These are phyloP conservation scores for Formica exsecta DNA, from an alignment of 1,140 invertebrate species.

Conservation along the genomic window DNA sequence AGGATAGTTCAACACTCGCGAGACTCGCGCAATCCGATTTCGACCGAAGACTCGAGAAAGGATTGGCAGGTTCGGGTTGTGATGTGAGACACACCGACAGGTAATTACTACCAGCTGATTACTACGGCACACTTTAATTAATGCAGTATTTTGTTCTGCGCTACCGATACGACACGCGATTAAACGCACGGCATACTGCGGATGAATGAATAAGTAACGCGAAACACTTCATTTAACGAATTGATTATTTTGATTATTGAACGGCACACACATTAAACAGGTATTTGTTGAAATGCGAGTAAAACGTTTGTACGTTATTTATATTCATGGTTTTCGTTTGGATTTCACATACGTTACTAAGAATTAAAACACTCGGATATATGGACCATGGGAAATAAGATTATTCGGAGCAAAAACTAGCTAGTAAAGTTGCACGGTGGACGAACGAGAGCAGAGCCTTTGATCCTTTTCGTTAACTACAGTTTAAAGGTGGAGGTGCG, in stretches of 20 bases:
- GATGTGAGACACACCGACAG: slow-evolving; percentile 32
- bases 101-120: slow-evolving; percentile 49
- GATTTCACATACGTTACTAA: not conserved
- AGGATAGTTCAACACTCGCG: not conserved
- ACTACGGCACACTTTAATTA: slow-evolving; percentile 59
- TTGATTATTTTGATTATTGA: slow-evolving; percentile 20
- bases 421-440: slow-evolving; percentile 37
- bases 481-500: slow-evolving; percentile 60
- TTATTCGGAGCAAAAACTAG: slow-evolving; percentile 35
- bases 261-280: not conserved
- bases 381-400: slow-evolving; percentile 50
- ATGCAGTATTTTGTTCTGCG: slow-evolving; percentile 56
- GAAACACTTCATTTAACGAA: slow-evolving; percentile 36
- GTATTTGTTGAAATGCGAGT: not conserved
- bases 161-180: slow-evolving; percentile 51
- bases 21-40: slow-evolving; percentile 35
- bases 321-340: not conserved
- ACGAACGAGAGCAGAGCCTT: slow-evolving; percentile 40
- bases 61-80: slow-evolving; percentile 36
- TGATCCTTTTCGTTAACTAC: slow-evolving; percentile 55
- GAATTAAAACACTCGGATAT: slow-evolving; percentile 47
- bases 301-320: not conserved
- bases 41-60: slow-evolving; percentile 47
- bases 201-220: slow-evolving; percentile 42
- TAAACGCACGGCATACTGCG: slow-evolving; percentile 36